Percentiles rank a stretch among this genome's conserved stretches.
Conservation (phyloP, 2,113 vertebrate genomes). For the Mesoclemmys tuberculata region DNA sequence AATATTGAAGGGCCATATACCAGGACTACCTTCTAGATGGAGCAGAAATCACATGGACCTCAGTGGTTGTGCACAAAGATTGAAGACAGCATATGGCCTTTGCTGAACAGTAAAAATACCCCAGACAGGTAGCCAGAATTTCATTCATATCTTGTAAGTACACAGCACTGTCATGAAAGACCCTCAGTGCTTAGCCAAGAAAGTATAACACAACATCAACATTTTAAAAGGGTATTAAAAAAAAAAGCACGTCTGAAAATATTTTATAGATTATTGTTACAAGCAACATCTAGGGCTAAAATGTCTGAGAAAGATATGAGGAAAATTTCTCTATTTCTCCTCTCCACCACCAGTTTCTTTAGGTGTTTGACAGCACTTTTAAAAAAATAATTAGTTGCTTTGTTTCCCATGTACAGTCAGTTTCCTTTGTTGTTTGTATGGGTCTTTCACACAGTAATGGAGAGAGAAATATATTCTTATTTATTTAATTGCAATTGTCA, state of each 20-base stretch:
- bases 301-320: fast-evolving
- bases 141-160: not conserved
- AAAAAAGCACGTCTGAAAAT: not conserved
- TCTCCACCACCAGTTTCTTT: not conserved
- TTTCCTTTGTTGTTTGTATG: not conserved
- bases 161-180: not conserved
- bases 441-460: not conserved
- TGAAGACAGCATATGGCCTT: fast-evolving
- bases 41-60: not conserved
- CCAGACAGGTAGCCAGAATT: not conserved
- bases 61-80: fast-evolving
- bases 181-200: not conserved
- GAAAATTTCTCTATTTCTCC: not conserved
- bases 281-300: not conserved
- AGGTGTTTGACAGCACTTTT: not conserved
- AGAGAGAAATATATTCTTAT: not conserved
- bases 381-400: not conserved
- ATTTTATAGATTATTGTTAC: not conserved
- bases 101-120: not conserved
- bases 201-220: not conserved
- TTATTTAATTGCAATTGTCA: not conserved
- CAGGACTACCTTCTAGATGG: not conserved
- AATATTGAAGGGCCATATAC: fast-evolving
- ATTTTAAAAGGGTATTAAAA: not conserved
- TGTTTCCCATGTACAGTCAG: not conserved